phyloP scores from a whole-genome alignment of 2,113 vertebrate genomes.

The Malurus elegans region DNA sequence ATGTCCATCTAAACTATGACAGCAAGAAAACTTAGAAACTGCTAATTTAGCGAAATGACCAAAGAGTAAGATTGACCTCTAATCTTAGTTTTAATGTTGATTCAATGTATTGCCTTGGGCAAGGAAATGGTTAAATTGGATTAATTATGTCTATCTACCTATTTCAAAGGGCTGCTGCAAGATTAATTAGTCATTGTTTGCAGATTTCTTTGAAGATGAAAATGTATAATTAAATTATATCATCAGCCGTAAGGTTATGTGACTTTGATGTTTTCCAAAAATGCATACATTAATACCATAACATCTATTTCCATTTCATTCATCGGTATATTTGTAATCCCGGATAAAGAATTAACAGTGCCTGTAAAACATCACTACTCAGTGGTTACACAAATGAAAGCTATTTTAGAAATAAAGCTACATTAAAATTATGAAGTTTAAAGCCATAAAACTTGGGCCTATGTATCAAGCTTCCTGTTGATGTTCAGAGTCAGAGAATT shows the following conservation, averaged over 20 bases:
- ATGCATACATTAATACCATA: neutral
- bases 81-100: neutral
- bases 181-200: slow-evolving; percentile 31
- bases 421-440: neutral
- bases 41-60: neutral
- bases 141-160: slow-evolving; percentile 3
- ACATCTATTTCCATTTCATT: slow-evolving; percentile 1
- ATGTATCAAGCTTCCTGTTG: neutral
- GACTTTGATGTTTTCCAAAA: slow-evolving; percentile 14
- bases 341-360: neutral
- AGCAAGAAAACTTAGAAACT: neutral
- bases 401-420: neutral
- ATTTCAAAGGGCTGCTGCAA: slow-evolving; percentile 6
- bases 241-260: neutral
- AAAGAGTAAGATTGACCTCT: neutral
- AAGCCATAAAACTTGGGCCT: neutral
- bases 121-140: neutral
- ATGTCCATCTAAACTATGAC: neutral
- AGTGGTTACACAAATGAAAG: neutral
- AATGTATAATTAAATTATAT: slow-evolving; percentile 3
- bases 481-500: neutral
- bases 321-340: neutral
- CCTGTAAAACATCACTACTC: neutral
- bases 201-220: slow-evolving; percentile 2
- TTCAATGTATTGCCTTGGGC: neutral